Conservation (phyloP, 2,797 vertebrate species). For the Myotis findleyi region DNA sequence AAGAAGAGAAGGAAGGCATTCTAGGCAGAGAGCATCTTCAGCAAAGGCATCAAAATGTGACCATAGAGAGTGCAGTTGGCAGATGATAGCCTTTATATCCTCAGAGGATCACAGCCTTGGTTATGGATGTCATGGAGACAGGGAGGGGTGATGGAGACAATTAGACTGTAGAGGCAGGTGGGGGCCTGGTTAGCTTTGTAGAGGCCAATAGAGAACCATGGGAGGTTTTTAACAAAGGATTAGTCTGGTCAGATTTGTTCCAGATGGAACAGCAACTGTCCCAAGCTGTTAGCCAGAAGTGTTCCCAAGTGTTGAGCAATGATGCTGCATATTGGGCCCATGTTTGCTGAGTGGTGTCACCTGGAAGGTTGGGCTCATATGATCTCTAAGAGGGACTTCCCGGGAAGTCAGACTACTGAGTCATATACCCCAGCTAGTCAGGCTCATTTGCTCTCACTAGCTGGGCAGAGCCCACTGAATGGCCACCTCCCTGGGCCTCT, state of each 20-base stretch:
- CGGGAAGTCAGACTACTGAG: background rate
- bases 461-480: background rate
- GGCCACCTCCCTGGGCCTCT: background rate
- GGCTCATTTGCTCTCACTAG: background rate
- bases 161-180: background rate
- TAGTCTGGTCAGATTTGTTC: background rate
- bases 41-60: background rate
- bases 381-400: background rate
- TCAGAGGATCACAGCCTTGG: background rate
- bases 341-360: background rate
- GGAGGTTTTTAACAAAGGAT: background rate
- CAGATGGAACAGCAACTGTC: background rate
- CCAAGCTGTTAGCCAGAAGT: background rate
- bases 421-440: background rate
- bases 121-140: background rate
- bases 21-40: background rate
- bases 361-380: background rate
- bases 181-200: background rate
- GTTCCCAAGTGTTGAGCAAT: background rate
- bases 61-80: background rate
- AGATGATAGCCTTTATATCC: background rate
- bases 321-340: background rate
- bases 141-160: background rate
- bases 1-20: background rate
- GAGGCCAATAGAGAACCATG: background rate